These are phyloP conservation scores for Dioctria linearis DNA, from an alignment of 2,888 invertebrate genomes.

Conservation along the genomic window DNA sequence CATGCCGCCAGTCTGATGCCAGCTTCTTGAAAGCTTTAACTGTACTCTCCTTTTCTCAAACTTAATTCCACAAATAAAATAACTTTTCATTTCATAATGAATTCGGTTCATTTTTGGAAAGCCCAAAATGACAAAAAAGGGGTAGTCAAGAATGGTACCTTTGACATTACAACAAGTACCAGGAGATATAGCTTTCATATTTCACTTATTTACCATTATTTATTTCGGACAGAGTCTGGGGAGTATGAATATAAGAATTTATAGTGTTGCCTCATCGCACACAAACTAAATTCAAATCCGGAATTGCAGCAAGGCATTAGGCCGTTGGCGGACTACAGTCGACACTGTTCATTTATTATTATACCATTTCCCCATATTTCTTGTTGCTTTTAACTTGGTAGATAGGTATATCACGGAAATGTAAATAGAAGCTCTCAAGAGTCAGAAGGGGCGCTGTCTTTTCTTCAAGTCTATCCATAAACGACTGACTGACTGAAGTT, in stretches of 20 bases:
- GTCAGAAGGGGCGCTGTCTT: background rate
- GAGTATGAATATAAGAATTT: no score
- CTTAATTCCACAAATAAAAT: background rate
- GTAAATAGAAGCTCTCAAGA: background rate
- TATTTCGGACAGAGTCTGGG: no score
- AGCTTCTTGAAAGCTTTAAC: background rate
- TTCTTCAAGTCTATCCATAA: background rate
- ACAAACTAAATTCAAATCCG: background rate
- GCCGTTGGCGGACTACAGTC: no score
- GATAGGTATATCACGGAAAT: background rate
- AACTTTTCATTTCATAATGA: background rate
- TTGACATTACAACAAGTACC: background rate
- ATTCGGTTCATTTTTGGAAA: conserved; percentile 2
- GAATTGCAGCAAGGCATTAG: background rate
- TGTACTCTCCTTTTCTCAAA: background rate
- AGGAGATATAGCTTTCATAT: background rate
- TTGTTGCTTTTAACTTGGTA: no score
- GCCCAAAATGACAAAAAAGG: background rate
- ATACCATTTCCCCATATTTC: no score
- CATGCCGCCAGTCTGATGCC: no score
- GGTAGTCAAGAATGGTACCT: background rate
- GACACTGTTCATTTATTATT: no score
- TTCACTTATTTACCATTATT: background rate
- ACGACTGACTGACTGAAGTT: background rate
- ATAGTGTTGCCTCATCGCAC: no score